A percentile compares a stretch with the other conserved stretches of the same genome.
phyloP scores from a whole-genome alignment of 2,113 vertebrate species.

The Bostrychus sinensis region DNA sequence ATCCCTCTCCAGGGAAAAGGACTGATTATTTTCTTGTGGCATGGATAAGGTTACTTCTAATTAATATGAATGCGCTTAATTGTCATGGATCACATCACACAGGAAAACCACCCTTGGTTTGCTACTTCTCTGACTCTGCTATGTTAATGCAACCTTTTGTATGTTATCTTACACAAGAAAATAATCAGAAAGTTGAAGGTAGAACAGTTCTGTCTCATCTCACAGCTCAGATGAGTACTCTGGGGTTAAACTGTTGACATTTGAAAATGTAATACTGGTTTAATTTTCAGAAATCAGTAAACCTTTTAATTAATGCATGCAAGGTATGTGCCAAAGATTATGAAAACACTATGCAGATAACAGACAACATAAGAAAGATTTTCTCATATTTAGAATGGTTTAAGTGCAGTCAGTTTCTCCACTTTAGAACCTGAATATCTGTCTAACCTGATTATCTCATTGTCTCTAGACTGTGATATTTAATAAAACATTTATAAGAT shows the following conservation, averaged over 20 bases:
- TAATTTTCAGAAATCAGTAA: constrained; percentile 3
- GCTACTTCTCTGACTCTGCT: constrained; percentile 40
- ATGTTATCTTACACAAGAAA: constrained; percentile 50
- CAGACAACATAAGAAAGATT: neutral
- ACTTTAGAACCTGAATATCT: too few species aligned
- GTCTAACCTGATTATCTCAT: too few species aligned
- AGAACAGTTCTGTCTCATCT: constrained; percentile 6
- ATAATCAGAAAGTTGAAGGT: constrained; percentile 16
- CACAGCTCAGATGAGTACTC: neutral
- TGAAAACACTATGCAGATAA: neutral
- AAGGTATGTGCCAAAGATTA: neutral
- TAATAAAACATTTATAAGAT: neutral
- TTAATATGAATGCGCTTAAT: constrained; percentile 73
- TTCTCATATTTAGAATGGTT: neutral
- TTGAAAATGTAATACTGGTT: constrained; percentile 7
- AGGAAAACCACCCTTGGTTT: constrained; percentile 46
- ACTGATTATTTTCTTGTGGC: constrained; percentile 41
- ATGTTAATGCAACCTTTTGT: constrained; percentile 81
- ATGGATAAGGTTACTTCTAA: constrained; percentile 57
- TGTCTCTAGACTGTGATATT: neutral
- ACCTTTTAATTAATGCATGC: neutral
- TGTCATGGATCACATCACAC: constrained; percentile 75
- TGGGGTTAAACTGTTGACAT: constrained; percentile 10
- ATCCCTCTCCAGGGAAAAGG: constrained; percentile 24
- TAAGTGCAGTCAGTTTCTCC: too few species aligned